Base-by-base conservation (phyloP, 2,113 vertebrate genomes). In the Strix uralensis region DNA sequence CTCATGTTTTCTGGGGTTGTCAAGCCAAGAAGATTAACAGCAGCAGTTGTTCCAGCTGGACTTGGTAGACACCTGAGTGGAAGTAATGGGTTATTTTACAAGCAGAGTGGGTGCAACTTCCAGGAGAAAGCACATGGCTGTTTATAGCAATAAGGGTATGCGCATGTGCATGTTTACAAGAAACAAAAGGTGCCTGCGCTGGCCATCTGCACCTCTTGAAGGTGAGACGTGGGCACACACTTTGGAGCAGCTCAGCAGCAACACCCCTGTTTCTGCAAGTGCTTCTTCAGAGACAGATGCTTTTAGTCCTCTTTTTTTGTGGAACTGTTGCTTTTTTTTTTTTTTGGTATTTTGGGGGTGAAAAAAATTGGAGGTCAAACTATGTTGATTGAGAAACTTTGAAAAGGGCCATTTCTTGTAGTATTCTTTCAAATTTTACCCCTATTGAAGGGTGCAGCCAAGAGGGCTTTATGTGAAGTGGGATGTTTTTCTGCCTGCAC, bases 221-320 rank as follows among this genome's bases (percentile, higher is more conserved):
- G 58, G 10, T 9, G 62, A 19, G 55, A n/a, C 1, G 1, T 0
- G 30, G 36, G 3, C 11, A 3, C 18, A 25, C 1, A 0, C 3
- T 2, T 22, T 15, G 1, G 58, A 81, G 46, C 54, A 71, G 57
- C 47, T 55, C 58, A 23, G 46, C 27, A 67, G 44, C 49, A 72
- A 0, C 34, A 58, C 19, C 44, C 2, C 3, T 17, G 15, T 14
- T 78, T 78, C 21, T 15, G 21, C 61, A 70, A 69, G 30, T 46
- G 32, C 38, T 59, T 46, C 36, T 3, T 17, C 30, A 13, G 38
- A 30, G 42, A 7, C 32, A 59, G 59, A 22, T 66, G 17, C 8
- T 62, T 73, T 36, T 25, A 72, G 7, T n/a, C 42, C 27, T 67
- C 4, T 19, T 49, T 54, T 32, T 52, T 34, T 23, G 12, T 49